Percentiles rank a stretch among this genome's conserved stretches.
These are phyloP conservation scores for Calephelis nemesis DNA, from an alignment of 1,140 invertebrate species.

Conservation along the genomic window DNA sequence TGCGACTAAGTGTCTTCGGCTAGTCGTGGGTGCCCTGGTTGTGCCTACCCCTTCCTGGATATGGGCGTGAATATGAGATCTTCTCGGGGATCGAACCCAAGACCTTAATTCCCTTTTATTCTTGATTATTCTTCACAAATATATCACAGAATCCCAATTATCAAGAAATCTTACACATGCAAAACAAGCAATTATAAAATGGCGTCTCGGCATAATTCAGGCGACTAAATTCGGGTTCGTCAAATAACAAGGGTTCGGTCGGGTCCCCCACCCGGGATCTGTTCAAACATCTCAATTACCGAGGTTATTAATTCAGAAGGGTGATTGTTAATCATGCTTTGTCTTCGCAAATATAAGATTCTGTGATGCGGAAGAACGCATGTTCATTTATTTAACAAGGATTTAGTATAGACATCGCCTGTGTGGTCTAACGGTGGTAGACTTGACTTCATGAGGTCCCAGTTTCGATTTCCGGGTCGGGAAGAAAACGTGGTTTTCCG, in stretches of 20 bases:
- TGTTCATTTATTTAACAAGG: neutral
- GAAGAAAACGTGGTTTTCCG: too few species aligned
- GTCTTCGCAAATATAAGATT: constrained; percentile 34
- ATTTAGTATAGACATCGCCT: neutral
- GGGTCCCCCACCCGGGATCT: constrained; percentile 3
- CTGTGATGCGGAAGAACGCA: constrained; percentile 6
- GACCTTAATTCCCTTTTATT: neutral
- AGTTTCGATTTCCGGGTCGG: too few species aligned
- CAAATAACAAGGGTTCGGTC: constrained; percentile 7
- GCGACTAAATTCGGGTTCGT: constrained; percentile 14
- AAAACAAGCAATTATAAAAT: constrained; percentile 37
- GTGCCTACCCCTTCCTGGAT: too few species aligned
- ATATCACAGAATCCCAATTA: neutral
- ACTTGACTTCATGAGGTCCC: too few species aligned
- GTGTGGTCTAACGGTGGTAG: too few species aligned
- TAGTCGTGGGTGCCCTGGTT: too few species aligned
- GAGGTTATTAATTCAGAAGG: constrained; percentile 55
- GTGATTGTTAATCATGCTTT: constrained; percentile 50
- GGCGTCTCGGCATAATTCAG: constrained; percentile 44
- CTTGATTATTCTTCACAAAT: neutral
- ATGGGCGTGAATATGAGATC: too few species aligned
- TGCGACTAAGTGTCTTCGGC: too few species aligned
- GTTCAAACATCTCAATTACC: constrained; percentile 64
- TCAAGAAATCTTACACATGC: neutral
- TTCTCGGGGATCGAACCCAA: too few species aligned